A percentile compares a stretch with the other conserved stretches of the same genome.
Evolutionary conservation across 2,797 vertebrate species (phyloP).

Genomic region (Tarsius wallacei): DNA sequence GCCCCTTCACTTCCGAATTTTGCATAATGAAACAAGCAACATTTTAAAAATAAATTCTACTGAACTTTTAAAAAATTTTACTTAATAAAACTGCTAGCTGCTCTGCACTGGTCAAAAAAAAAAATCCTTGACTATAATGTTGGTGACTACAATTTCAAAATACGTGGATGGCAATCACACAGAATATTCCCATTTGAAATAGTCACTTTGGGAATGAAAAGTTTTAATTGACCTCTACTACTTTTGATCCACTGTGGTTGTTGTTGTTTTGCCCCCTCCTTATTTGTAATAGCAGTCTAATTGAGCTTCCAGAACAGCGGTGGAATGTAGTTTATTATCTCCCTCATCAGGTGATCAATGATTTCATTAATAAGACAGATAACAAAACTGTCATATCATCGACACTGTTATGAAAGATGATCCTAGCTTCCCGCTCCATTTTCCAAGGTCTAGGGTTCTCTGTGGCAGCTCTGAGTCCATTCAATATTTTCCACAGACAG

Average conservation of each 20-base stretch:
- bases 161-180: neutral
- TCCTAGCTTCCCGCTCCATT: constrained; percentile 94
- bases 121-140: neutral
- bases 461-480: constrained; percentile 94
- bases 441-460: constrained; percentile 92
- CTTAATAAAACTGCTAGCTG: neutral
- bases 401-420: constrained; percentile 98
- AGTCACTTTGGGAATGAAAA: constrained; percentile 70
- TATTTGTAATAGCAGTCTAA: constrained; percentile 89
- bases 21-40: neutral
- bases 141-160: constrained; percentile 33
- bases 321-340: constrained; percentile 96
- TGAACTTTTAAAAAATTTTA: neutral
- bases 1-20: neutral
- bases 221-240: constrained; percentile 82
- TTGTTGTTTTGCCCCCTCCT: constrained; percentile 42
- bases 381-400: constrained; percentile 96
- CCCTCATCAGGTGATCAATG: constrained; percentile 99
- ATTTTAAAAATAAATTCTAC: neutral
- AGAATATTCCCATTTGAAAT: neutral
- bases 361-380: constrained; percentile 99
- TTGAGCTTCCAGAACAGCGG: constrained; percentile 87
- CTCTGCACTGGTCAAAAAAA: neutral
- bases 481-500: constrained; percentile 95
- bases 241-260: constrained; percentile 58